phyloP scores from a whole-genome alignment of 2,888 invertebrate species.

The Diarsia brunnea region DNA sequence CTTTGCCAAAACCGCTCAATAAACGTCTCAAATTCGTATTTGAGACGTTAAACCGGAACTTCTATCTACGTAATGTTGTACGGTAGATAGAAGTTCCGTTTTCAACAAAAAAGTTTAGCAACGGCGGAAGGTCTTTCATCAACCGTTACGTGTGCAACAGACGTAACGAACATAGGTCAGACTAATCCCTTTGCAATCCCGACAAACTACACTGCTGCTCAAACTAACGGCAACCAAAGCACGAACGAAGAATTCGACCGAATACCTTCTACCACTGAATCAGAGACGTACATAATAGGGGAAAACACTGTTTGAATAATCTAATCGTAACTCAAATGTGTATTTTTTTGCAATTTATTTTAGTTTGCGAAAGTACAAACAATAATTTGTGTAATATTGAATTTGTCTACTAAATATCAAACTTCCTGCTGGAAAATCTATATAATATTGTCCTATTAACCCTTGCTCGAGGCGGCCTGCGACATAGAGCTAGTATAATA shows the following conservation, averaged over 20 bases:
- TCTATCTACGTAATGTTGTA: too few species aligned
- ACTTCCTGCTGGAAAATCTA: not conserved
- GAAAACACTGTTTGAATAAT: not conserved
- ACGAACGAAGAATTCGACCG: not conserved
- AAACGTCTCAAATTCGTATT: not conserved
- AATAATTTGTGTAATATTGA: not conserved
- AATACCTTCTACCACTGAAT: not conserved
- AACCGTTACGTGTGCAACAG: constrained; percentile 5
- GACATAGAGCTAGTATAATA: too few species aligned
- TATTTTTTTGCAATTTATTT: not conserved
- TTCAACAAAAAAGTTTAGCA: not conserved
- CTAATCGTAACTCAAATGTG: not conserved
- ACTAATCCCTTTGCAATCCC: constrained; percentile 35
- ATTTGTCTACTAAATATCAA: not conserved
- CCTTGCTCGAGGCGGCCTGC: too few species aligned
- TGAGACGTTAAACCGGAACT: too few species aligned
- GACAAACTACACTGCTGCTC: constrained; percentile 1
- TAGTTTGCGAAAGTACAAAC: not conserved
- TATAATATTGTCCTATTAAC: not conserved
- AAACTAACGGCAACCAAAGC: not conserved
- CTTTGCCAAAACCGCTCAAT: not conserved
- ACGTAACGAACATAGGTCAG: constrained; percentile 2
- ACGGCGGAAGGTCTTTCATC: constrained; percentile 14
- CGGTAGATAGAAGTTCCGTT: not conserved
- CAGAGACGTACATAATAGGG: too few species aligned